Evolutionary conservation across 1,140 invertebrate genomes (phyloP).

Genomic region (Diprion similis): DNA sequence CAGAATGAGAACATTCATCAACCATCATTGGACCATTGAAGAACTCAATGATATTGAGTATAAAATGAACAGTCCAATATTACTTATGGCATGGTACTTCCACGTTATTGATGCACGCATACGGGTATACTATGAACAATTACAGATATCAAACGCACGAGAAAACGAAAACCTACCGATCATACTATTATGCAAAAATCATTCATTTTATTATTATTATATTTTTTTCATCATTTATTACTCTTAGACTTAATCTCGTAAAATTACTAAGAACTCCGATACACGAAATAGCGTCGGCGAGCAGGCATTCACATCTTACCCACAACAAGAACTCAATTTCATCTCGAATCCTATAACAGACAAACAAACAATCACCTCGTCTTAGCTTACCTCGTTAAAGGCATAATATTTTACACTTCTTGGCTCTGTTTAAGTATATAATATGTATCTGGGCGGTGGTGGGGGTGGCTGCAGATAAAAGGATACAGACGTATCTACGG

Average conservation of each 20-base stretch:
- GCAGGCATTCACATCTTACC: slow-evolving; percentile 54
- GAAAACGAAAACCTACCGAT: background rate
- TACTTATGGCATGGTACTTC: background rate
- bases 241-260: slow-evolving; percentile 7
- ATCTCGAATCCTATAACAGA: slow-evolving; percentile 57
- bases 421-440: slow-evolving; percentile 33
- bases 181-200: background rate
- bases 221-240: background rate
- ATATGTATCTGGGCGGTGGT: slow-evolving; percentile 37
- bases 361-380: slow-evolving; percentile 56
- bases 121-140: background rate
- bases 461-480: slow-evolving; percentile 50
- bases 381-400: slow-evolving; percentile 54
- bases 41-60: background rate
- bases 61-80: background rate
- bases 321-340: slow-evolving; percentile 53
- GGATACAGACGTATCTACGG: slow-evolving; percentile 51
- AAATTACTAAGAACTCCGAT: slow-evolving; percentile 22
- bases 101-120: background rate
- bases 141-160: background rate
- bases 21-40: slow-evolving; percentile 2
- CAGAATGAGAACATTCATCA: background rate
- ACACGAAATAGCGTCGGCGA: slow-evolving; percentile 58
- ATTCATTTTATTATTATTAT: background rate
- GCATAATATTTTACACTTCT: slow-evolving; percentile 44